A percentile compares a stretch with the other conserved stretches of the same genome.
Conservation (phyloP, 2,888 invertebrate species). For the Rosalia funebris region DNA sequence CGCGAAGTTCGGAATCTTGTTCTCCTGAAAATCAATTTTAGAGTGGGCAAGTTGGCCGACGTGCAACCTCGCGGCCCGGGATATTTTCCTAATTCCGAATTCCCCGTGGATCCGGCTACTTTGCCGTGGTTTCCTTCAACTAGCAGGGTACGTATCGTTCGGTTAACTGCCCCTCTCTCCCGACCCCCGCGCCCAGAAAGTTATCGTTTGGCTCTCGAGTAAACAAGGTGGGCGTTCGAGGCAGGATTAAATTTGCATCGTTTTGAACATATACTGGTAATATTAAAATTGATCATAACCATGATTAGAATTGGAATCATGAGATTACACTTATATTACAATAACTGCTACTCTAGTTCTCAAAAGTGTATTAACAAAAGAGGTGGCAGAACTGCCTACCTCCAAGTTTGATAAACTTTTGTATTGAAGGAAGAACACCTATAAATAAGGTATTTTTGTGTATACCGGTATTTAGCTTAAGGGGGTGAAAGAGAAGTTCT, state of each 20-base stretch:
- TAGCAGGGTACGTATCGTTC: slow-evolving; percentile 26
- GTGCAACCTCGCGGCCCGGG: slow-evolving; percentile 24
- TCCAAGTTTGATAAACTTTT: no score
- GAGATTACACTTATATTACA: no score
- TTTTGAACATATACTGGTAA: neutral
- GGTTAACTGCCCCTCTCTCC: slow-evolving; percentile 16
- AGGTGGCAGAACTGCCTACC: no score
- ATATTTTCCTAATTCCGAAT: slow-evolving; percentile 33
- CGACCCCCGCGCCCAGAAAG: neutral
- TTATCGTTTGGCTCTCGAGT: neutral
- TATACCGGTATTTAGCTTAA: no score
- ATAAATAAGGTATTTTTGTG: no score
- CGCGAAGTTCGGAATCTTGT: slow-evolving; percentile 32
- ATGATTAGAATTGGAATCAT: no score
- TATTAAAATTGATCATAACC: no score
- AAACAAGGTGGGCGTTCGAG: neutral
- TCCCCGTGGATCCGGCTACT: slow-evolving; percentile 29
- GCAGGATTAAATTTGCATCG: neutral
- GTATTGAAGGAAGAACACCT: no score
- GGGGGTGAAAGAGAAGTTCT: no score
- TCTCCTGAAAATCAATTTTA: slow-evolving; percentile 34
- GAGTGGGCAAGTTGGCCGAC: slow-evolving; percentile 28
- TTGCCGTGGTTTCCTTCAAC: slow-evolving; percentile 26
- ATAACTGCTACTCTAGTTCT: no score
- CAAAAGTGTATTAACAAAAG: no score